These are phyloP conservation scores for Brachypterus glaber DNA, from an alignment of 2,888 invertebrate species.

Conservation along the genomic window DNA sequence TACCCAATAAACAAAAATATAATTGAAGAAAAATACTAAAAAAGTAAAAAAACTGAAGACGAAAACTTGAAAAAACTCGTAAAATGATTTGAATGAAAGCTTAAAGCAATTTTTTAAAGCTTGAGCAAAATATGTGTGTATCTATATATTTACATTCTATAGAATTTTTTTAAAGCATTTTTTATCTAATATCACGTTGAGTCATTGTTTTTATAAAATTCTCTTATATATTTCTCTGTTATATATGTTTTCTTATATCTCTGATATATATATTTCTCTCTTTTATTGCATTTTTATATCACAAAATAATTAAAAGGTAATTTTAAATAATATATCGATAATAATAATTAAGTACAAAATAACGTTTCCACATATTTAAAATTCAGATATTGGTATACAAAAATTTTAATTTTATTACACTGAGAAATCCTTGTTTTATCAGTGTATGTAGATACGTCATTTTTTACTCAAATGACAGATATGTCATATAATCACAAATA, in stretches of 20 bases:
- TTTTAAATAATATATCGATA: too few relatives aligned
- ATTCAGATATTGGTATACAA: too few relatives aligned
- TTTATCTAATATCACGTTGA: slow-evolving; percentile 5
- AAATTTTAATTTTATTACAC: too few relatives aligned
- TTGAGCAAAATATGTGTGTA: slow-evolving; percentile 39
- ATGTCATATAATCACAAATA: too few relatives aligned
- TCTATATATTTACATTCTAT: slow-evolving; percentile 20
- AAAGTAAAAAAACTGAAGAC: neutral
- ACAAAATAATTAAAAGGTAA: slow-evolving; percentile 2
- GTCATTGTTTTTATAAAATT: slow-evolving; percentile 16
- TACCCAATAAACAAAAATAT: slow-evolving; percentile 3
- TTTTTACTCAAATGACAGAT: too few relatives aligned
- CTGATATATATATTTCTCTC: slow-evolving; percentile 10
- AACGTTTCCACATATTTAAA: too few relatives aligned
- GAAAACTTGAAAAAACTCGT: neutral
- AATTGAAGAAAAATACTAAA: slow-evolving; percentile 7
- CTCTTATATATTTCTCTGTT: slow-evolving; percentile 2
- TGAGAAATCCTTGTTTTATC: too few relatives aligned
- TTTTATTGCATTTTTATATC: slow-evolving; percentile 4
- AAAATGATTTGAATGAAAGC: neutral
- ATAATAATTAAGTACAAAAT: too few relatives aligned
- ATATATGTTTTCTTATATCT: slow-evolving; percentile 9
- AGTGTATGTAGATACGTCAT: too few relatives aligned
- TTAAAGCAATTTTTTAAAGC: slow-evolving; percentile 29
- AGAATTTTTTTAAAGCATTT: slow-evolving; percentile 9